phyloP scores from a whole-genome alignment of 2,113 vertebrate genomes.

The human region GRCh38 chr2:229959501-229960000 shows the following conservation, averaged over 20 bases:
- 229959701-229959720: rapidly evolving
- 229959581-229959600: too few relatives aligned
- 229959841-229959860: background rate
- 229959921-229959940: background rate
- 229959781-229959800: too few relatives aligned
- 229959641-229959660: too few relatives aligned
- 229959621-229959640: too few relatives aligned
- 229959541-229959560: background rate
- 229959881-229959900: background rate
- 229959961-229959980: background rate
- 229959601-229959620: too few relatives aligned
- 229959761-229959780: too few relatives aligned
- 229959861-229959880: background rate
- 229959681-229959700: too few relatives aligned
- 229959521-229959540: background rate
- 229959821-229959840: too few relatives aligned
- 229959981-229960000: background rate
- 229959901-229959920: background rate
- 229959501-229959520: background rate
- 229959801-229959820: too few relatives aligned
- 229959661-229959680: too few relatives aligned
- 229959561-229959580: background rate
- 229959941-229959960: background rate
- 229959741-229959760: too few relatives aligned
- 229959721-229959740: too few relatives aligned